phyloP scores from a whole-genome alignment of 64 coral and sea anemone species.

The Trachythela sp. region DNA sequence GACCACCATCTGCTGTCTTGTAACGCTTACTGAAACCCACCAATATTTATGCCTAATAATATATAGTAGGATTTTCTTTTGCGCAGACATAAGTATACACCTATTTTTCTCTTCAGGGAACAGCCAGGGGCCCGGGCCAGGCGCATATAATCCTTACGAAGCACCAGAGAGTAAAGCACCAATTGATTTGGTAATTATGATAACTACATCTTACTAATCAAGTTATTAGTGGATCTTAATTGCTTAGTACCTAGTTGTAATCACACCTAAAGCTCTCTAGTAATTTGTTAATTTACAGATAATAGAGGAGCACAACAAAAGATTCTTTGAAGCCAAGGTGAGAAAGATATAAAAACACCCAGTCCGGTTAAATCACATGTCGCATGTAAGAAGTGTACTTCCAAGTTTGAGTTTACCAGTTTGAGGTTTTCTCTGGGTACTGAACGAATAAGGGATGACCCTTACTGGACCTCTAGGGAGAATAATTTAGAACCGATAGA shows the following conservation, averaged over 20 bases:
- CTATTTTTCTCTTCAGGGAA: background rate
- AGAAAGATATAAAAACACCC: too few species aligned
- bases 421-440: too few species aligned
- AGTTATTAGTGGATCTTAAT: background rate
- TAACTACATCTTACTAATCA: background rate
- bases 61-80: too few species aligned
- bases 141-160: slow-evolving; percentile 71
- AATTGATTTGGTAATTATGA: slow-evolving; percentile 70
- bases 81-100: background rate
- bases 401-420: too few species aligned
- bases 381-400: background rate
- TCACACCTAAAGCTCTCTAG: too few species aligned
- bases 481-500: too few species aligned
- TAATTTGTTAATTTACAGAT: slow-evolving; percentile 41
- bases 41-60: too few species aligned
- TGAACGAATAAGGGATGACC: too few species aligned
- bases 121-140: slow-evolving; percentile 62
- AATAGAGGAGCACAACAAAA: slow-evolving; percentile 68
- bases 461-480: too few species aligned
- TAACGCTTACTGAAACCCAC: too few species aligned
- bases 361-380: background rate
- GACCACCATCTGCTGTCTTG: too few species aligned
- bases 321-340: slow-evolving; percentile 89
- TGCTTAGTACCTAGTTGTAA: too few species aligned
- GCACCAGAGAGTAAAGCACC: slow-evolving; percentile 55